Evolutionary conservation across 2,797 vertebrate species (phyloP).

Genomic region (Tadarida brasiliensis): DNA sequence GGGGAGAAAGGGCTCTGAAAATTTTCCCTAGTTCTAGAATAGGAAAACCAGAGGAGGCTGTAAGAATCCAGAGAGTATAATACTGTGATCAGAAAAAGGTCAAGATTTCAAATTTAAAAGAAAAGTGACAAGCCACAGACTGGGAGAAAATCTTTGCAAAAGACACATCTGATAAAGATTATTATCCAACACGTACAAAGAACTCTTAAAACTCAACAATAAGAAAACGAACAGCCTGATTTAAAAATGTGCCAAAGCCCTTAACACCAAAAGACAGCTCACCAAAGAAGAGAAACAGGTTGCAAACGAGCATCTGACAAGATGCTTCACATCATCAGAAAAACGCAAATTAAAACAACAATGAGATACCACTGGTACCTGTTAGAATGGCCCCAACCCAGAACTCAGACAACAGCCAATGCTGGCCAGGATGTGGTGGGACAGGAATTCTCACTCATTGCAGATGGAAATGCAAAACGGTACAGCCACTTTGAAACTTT

Average conservation of each 20-base stretch:
- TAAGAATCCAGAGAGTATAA: neutral
- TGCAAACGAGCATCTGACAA: neutral
- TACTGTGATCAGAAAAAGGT: neutral
- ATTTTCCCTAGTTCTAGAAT: neutral
- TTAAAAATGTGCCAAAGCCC: neutral
- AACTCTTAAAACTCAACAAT: neutral
- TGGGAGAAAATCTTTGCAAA: constrained; percentile 3
- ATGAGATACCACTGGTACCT: neutral
- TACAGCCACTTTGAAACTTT: neutral
- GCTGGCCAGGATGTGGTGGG: neutral
- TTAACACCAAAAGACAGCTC: neutral
- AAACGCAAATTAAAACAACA: neutral
- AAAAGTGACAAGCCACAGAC: neutral
- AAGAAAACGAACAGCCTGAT: neutral
- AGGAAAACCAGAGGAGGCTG: neutral
- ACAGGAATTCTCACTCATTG: neutral
- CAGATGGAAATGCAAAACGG: neutral
- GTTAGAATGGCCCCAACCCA: neutral
- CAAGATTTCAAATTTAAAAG: neutral
- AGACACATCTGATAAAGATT: neutral
- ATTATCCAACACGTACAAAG: neutral
- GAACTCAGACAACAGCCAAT: neutral
- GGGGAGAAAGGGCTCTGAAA: constrained; percentile 36
- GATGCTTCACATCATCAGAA: neutral
- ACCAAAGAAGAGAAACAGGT: neutral